Conservation (phyloP, 2,888 invertebrate genomes). For the Frankliniella fusca region DNA sequence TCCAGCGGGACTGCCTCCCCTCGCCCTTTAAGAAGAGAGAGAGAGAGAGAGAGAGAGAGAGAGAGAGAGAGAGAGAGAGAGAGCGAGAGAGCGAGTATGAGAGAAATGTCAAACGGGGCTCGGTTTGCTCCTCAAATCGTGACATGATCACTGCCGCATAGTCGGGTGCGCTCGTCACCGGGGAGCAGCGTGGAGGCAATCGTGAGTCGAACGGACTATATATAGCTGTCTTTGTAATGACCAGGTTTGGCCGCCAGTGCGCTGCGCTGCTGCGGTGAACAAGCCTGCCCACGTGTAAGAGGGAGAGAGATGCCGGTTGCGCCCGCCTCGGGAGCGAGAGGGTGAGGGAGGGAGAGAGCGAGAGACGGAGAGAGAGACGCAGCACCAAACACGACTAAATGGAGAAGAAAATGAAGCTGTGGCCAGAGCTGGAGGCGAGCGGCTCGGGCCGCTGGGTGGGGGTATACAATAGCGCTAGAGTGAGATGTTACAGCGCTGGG, state of each 20-base stretch:
- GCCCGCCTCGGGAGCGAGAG: background rate
- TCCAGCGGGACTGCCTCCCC: background rate
- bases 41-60: background rate
- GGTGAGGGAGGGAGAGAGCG: background rate
- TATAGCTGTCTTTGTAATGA: too few species aligned
- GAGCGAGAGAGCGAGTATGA: background rate
- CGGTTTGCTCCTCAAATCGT: too few species aligned
- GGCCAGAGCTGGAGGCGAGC: background rate
- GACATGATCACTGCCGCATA: too few species aligned
- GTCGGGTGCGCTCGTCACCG: too few species aligned
- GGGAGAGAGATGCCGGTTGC: background rate
- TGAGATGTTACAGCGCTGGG: constrained; percentile 5
- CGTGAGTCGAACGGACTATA: too few species aligned
- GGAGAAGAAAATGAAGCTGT: constrained; percentile 26
- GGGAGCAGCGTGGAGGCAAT: too few species aligned
- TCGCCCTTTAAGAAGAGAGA: background rate
- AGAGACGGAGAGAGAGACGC: background rate
- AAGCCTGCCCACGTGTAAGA: background rate
- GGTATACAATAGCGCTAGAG: constrained; percentile 3
- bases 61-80: constrained; percentile 2
- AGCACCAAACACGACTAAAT: constrained; percentile 19
- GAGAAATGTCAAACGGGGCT: background rate
- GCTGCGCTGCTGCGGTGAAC: background rate
- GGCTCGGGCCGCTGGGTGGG: background rate
- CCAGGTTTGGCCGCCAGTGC: too few species aligned